phyloP scores from a whole-genome alignment of 1,140 invertebrate species.

The Mercenaria mercenaria region DNA sequence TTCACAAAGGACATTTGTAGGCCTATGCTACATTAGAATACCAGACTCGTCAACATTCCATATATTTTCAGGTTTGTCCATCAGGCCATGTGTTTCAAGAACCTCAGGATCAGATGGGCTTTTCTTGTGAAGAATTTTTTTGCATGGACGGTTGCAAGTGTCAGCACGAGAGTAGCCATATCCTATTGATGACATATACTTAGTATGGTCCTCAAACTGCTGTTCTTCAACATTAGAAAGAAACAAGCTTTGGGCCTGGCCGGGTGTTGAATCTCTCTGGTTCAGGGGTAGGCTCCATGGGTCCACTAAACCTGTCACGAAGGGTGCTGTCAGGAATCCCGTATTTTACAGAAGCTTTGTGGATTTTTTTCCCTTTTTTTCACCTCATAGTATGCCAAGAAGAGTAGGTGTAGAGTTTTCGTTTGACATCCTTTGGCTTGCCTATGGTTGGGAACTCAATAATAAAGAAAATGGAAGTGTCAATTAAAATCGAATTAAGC shows the following conservation, averaged over 20 bases:
- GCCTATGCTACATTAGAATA: not conserved
- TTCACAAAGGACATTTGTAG: no score
- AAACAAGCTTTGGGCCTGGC: not conserved
- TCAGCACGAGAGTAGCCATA: constrained; percentile 13
- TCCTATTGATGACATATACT: not conserved
- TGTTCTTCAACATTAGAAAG: not conserved
- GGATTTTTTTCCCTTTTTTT: not conserved
- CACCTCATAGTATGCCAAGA: not conserved
- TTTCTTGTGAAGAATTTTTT: not conserved
- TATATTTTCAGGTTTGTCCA: constrained; percentile 14
- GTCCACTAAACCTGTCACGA: not conserved
- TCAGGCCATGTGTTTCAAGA: not conserved
- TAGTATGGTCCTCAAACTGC: not conserved
- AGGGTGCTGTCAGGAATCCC: constrained; percentile 12
- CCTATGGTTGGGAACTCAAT: not conserved
- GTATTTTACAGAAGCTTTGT: not conserved
- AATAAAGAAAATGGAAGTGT: not conserved
- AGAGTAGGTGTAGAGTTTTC: not conserved
- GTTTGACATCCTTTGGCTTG: not conserved
- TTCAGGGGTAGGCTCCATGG: not conserved
- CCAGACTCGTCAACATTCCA: constrained; percentile 63
- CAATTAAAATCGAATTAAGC: not conserved
- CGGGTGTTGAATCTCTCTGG: not conserved
- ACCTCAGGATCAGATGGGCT: not conserved
- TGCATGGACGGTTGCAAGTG: not conserved